Evolutionary conservation across 1,140 invertebrate genomes (phyloP), one percentile per base, ranked within the genome.

Genomic region (Mamestra configurata): DNA sequence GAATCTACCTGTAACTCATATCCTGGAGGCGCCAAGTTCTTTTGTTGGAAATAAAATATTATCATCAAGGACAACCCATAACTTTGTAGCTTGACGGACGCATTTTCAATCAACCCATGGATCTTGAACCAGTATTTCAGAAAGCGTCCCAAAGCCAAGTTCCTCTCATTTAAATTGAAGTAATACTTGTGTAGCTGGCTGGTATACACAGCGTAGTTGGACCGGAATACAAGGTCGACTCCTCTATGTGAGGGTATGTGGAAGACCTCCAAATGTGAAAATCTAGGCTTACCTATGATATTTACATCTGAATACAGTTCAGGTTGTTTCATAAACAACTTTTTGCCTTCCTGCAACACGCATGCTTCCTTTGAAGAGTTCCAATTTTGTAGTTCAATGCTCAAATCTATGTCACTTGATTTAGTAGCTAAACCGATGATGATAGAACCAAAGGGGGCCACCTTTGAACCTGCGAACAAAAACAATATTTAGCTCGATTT

Each of bases 111-210:
- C 2, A 97, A 76, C 0, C 95, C 88, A 66, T 96, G 95, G 10
- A 95, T 87, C 84, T 95, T 96, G 0, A 96, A 95, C 97, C 97
- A 97, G 80, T 96, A 97, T 83, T 97, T 97, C 4, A 97, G 90
- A 11, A 97, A 77, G n/a, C 97, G 88, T 83, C 97, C 95, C 0
- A 97, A 84, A 0, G 95, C 91, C 57, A 93, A 88, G 0, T 96
- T 82, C 77, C 95, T 93, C 0, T 79, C 55, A 82, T 97, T 96
- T 2, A 96, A 76, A 1, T 86, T 79, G 1, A 96, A 84, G 59
- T 95, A 96, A 83, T 96, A 95, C 40, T 90, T 93, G 13, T 97
- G 95, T 8, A 97, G 85, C 43, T 95, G 80, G 79, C 95, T 96
- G 81, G 97, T 97, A 66, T 95, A 6, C 3, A 53, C n/a, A 15